Evolutionary conservation across 2,797 vertebrate species (phyloP), one percentile per base, ranked within the genome.

Genomic region (Naso thynnoides): DNA sequence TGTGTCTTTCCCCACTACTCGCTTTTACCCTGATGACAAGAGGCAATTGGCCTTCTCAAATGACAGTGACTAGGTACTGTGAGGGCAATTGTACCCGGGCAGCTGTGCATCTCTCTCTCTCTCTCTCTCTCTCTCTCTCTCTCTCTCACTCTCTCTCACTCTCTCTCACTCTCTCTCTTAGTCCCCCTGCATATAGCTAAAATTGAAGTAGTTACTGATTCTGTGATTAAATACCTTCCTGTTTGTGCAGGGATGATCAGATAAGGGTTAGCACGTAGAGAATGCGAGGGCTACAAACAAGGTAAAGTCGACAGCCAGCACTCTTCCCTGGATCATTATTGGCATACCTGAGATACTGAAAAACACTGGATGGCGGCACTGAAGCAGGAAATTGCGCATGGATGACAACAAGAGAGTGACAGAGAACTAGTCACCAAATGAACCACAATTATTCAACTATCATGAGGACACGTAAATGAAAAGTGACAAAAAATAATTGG

Each of bases 31-130:
- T 55, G 70, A 81, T 76, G 83, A 90, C 89, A 86, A 82, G 83
- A 84, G 60, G 82, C 83, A 82, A 82, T 85, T 86, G 86, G 86
- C 85, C 88, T 90, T 91, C 82, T 88, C 84, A 84, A 71, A 86
- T 88, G 84, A 90, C 88, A 83, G 79, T 64, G 82, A 84, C 73
- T 75, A 88, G 85, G 86, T 88, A 87, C 75, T 83, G 65, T 84
- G 83, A 88, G 73, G 68, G 65, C 42, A 64, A 88, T 82, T 88
- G 78, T 87, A 59, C 70, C 59, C 54, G 8, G 53, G 79, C 86
- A 88, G 84, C 88, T 88, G 79, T 85, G 79, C 67, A 44, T 72
- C 65, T 48, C 62, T 73, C 76, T 41, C 69, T 63, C 59, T 41
- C 16, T 54, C 52, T 31, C 44, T 65, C 61, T 14, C 23, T 48